Conservation (phyloP, 2,113 vertebrate genomes). For the Odontophorus gujanensis region DNA sequence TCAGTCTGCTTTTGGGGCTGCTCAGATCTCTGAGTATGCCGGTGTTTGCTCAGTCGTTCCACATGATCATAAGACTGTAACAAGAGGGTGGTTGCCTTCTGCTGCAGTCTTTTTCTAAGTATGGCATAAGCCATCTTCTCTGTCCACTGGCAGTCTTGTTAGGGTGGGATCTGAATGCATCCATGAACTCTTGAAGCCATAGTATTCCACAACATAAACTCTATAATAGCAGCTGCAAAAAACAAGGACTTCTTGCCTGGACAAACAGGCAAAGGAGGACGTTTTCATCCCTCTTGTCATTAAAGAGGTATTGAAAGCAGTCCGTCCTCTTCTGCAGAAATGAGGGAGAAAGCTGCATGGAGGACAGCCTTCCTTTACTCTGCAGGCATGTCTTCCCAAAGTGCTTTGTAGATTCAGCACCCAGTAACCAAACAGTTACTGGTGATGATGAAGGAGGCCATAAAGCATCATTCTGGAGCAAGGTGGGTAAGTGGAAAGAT, state of each 20-base stretch:
- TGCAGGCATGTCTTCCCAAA: not conserved
- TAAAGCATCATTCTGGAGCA: not conserved
- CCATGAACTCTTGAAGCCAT: not conserved
- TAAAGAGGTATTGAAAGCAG: not conserved
- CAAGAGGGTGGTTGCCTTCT: not conserved
- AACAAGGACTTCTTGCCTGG: not conserved
- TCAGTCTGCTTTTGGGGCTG: not conserved
- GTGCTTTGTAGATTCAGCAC: not conserved
- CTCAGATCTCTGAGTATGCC: not conserved
- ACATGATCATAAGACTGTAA: not conserved
- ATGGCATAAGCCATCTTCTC: not conserved
- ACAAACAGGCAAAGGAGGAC: accelerated
- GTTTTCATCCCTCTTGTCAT: not conserved
- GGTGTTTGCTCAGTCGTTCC: not conserved
- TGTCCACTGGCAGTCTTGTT: not conserved
- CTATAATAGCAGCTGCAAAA: not conserved
- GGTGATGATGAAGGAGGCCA: not conserved
- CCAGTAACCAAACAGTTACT: not conserved
- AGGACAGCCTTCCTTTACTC: not conserved
- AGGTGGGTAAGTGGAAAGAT: not conserved
- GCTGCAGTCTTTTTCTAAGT: not conserved
- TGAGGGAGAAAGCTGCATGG: not conserved
- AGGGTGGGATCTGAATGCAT: not conserved
- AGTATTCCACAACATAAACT: not conserved
- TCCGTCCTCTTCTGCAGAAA: not conserved